phyloP scores from a whole-genome alignment of 1,140 invertebrate species.

The Tyrophagus putrescentiae region DNA sequence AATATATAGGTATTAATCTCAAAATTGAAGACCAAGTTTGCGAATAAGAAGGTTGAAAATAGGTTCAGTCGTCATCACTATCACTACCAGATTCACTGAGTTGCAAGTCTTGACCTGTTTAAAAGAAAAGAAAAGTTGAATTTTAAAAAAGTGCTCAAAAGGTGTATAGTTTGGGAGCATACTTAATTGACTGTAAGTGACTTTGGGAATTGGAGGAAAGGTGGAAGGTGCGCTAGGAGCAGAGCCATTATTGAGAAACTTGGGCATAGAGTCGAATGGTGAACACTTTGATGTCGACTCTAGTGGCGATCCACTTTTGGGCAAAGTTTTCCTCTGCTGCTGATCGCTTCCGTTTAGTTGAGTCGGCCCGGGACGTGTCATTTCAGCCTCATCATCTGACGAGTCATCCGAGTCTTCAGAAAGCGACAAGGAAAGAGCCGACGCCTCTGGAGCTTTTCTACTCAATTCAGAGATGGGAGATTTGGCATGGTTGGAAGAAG shows the following conservation, averaged over 20 bases:
- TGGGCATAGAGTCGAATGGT: slow-evolving; percentile 2
- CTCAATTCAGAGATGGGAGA: no score
- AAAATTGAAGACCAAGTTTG: no score
- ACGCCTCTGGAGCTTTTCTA: no score
- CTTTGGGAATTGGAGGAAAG: slow-evolving; percentile 27
- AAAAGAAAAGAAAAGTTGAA: slow-evolving; percentile 27
- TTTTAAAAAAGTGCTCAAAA: slow-evolving; percentile 3
- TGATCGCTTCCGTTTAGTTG: no score
- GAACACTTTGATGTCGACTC: slow-evolving; percentile 9
- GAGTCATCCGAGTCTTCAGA: not conserved
- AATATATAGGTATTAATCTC: no score
- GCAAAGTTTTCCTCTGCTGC: no score
- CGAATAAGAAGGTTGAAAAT: no score
- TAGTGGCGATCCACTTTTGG: no score
- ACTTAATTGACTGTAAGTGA: slow-evolving; percentile 28
- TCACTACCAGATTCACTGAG: slow-evolving; percentile 55
- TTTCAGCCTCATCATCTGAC: slow-evolving; percentile 16
- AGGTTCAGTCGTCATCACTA: slow-evolving; percentile 37
- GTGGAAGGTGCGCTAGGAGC: not conserved
- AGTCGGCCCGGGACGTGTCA: no score
- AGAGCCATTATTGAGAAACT: not conserved
- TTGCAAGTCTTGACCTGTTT: slow-evolving; percentile 56
- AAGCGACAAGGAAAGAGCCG: slow-evolving; percentile 1
- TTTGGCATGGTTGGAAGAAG: no score
- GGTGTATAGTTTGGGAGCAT: slow-evolving; percentile 20